phyloP scores from a whole-genome alignment of 2,113 vertebrate genomes.

The Alethe diademata region DNA sequence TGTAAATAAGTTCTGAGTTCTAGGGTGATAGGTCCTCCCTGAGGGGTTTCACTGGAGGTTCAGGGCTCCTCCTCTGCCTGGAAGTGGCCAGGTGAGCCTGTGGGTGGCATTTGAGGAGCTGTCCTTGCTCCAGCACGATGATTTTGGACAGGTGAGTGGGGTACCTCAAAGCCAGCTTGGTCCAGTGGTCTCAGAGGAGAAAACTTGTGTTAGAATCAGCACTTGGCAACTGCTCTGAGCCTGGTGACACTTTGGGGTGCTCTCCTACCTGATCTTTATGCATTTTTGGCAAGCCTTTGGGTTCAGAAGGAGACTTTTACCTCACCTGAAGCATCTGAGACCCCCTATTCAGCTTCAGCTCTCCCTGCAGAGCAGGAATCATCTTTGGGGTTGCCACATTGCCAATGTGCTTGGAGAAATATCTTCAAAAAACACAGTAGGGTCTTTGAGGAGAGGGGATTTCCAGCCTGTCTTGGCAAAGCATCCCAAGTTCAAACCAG shows the following conservation, averaged over 20 bases:
- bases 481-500: not conserved
- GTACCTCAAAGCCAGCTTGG: not conserved
- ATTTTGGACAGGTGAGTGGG: not conserved
- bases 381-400: not conserved
- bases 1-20: not conserved
- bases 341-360: rapidly evolving
- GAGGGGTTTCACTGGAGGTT: not conserved
- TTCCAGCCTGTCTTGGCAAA: not conserved
- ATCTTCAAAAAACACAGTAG: not conserved
- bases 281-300: not conserved
- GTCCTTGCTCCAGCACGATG: not conserved
- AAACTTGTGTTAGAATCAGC: not conserved
- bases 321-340: not conserved
- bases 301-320: not conserved
- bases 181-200: not conserved
- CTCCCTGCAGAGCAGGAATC: not conserved
- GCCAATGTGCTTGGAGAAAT: not conserved
- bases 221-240: not conserved
- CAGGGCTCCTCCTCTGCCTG: not conserved
- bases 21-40: not conserved
- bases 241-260: not conserved
- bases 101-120: not conserved
- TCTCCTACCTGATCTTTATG: rapidly evolving
- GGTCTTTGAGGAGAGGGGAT: not conserved
- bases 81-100: not conserved